Conservation (phyloP, 2,888 invertebrate species). For the Bombyx huttoni region DNA sequence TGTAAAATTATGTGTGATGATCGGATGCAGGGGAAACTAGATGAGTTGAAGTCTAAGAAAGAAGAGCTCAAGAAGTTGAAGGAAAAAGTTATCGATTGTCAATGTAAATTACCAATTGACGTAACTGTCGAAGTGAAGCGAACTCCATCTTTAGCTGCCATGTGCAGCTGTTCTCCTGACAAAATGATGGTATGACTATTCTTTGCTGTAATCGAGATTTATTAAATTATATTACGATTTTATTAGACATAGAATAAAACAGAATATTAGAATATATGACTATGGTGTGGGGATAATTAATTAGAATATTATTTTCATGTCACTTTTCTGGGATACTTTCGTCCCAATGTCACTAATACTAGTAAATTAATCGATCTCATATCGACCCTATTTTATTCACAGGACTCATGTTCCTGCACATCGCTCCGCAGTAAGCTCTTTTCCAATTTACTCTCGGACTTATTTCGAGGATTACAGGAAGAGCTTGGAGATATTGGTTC, state of each 20-base stretch:
- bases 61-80: conserved; percentile 25
- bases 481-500: conserved; percentile 30
- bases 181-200: conserved; percentile 16
- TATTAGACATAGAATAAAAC: too few species aligned
- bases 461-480: conserved; percentile 46
- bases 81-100: conserved; percentile 37
- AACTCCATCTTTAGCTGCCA: conserved; percentile 48
- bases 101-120: conserved; percentile 46
- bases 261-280: too few species aligned
- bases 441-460: conserved; percentile 36
- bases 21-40: conserved; percentile 27
- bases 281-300: too few species aligned
- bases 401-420: conserved; percentile 55
- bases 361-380: too few species aligned
- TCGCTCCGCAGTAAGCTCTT: conserved; percentile 43
- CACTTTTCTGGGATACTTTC: too few species aligned
- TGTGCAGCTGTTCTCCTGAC: conserved; percentile 44
- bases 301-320: too few species aligned
- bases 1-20: conserved; percentile 39
- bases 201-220: too few species aligned
- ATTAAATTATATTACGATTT: too few species aligned
- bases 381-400: not conserved
- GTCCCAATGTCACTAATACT: too few species aligned
- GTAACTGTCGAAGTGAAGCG: conserved; percentile 40
- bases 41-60: conserved; percentile 32